Base-by-base conservation (phyloP, 1,140 invertebrate species). In the Lordiphosa collinella region DNA sequence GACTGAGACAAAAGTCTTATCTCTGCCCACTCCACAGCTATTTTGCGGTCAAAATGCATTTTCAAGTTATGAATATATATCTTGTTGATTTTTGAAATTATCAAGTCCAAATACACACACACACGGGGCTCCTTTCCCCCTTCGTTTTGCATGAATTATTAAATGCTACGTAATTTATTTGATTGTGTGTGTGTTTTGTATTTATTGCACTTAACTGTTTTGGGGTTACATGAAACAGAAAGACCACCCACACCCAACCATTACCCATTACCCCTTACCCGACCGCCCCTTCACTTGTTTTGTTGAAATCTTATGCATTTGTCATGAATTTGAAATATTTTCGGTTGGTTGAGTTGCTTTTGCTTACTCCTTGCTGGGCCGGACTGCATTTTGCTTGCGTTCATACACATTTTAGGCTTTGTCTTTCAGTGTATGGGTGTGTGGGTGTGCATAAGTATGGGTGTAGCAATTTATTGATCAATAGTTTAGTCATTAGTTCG, bases 41-140 rank as follows among this genome's bases (percentile, higher is more conserved):
- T 46, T 52, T 56, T 82, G 76, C 43, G 78, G 78, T 78, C 68
- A 65, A 85, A 84, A 84, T 84, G 78, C 78, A 84, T 84, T 84
- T 82, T 67, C 54, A 70, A 79, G 68, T 78, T 84, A 82, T 82
- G 72, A 84, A 82, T 64, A 53, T 65, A 61, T 70, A 73, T 84
- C 73, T 71, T 84, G 78, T 84, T 84, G 78, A 84, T 84, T 84
- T 84, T 84, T 84, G 63, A 84, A 84, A 84, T 84, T 84, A 84
- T 84, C 78, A 84, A 73, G 78, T 82, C 63, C 56, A 61, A 69
- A 70, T 55, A 67, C 65, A 48, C 49, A 60, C 63, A 66, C 57
- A 66, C 53, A 29, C 32, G 1, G 9, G 35, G 22, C 31, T 9
- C 34, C 36, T 54, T 41, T 36, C 72, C 58, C 62, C 44, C 72